phyloP scores from a whole-genome alignment of 2,888 invertebrate species.

The Microplitis deprimator region DNA sequence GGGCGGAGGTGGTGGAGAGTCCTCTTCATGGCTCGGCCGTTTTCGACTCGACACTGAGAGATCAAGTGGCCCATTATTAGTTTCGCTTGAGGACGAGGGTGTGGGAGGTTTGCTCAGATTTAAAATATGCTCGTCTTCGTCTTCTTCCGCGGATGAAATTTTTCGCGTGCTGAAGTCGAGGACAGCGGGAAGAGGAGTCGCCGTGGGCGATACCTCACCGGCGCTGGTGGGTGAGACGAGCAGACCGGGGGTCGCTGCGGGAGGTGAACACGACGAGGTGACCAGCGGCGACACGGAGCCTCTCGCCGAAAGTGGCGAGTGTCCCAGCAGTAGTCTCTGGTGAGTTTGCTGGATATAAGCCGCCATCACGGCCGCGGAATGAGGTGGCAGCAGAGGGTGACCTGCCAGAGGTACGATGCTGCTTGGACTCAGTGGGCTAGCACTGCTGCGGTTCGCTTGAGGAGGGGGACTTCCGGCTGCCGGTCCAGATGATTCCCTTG shows the following conservation, averaged over 20 bases:
- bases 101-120: slow-evolving; percentile 80
- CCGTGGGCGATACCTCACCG: slow-evolving; percentile 70
- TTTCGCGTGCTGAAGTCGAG: slow-evolving; percentile 87
- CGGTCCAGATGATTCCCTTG: slow-evolving; percentile 77
- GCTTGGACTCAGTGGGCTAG: slow-evolving; percentile 77
- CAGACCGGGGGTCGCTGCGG: slow-evolving; percentile 72
- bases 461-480: slow-evolving; percentile 82
- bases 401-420: slow-evolving; percentile 80
- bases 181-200: slow-evolving; percentile 73
- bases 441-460: slow-evolving; percentile 73
- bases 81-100: slow-evolving; percentile 74
- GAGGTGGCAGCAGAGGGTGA: slow-evolving; percentile 81
- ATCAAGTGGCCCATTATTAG: slow-evolving; percentile 82
- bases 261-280: slow-evolving; percentile 80
- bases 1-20: slow-evolving; percentile 73
- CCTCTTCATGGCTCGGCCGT: slow-evolving; percentile 78
- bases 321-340: slow-evolving; percentile 81
- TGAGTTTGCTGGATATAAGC: slow-evolving; percentile 84
- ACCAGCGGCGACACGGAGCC: slow-evolving; percentile 80
- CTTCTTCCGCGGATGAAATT: slow-evolving; percentile 74
- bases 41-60: slow-evolving; percentile 84
- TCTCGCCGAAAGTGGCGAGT: slow-evolving; percentile 73
- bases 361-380: slow-evolving; percentile 84
- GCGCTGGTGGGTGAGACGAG: slow-evolving; percentile 76
- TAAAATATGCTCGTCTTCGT: slow-evolving; percentile 79